Evolutionary conservation across 2,888 invertebrate genomes (phyloP), one percentile per base, ranked within the genome.

Genomic region (Shargacucullia verbasci): DNA sequence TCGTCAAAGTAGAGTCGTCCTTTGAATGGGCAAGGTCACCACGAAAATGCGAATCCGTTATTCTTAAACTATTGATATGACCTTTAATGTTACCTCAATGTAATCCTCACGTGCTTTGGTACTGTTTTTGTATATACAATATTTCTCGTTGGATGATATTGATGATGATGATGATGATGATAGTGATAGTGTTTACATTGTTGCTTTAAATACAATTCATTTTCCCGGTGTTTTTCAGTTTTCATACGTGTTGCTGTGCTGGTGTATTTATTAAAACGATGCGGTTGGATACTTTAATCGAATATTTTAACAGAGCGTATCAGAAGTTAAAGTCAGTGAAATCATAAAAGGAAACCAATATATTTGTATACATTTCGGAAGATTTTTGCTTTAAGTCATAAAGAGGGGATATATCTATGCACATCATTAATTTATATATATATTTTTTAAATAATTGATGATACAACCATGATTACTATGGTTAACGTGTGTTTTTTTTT

Each of bases 41-140:
- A 25, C 6, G 14, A 9, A 4, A 14, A 39, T 15, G 6, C 12
- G 37, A 27, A 13, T 11, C 15, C 7, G 20, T 33, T n/a, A 25
- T 34, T 8, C 9, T n/a, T 12, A 10, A 14, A 50, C 33, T 8
- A 41, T 48, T 6, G 8, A 49, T 33, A 14, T 29, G 14, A 31
- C 34, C n/a, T 34, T n/a, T 34, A 15, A 34, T 7, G 15, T 34
- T 33, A 44, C 44, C 44, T 33, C 4, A 12, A 15, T 45, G 27
- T 46, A 25, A n/a, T n/a, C n/a, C n/a, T n/a, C 44, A 59, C 39
- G 20, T 39, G 39, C 15, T 39, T 14, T 41, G 7, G 6, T 3
- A 29, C 14, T 33, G 33, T 20, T 41, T 27, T 13, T 13, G 4
- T 7, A 13, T 12, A 13, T 5, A 11, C 1, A 35, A 4, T 11